These are phyloP conservation scores for Drosophila cracens DNA, from an alignment of 2,888 invertebrate genomes.

Conservation along the genomic window DNA sequence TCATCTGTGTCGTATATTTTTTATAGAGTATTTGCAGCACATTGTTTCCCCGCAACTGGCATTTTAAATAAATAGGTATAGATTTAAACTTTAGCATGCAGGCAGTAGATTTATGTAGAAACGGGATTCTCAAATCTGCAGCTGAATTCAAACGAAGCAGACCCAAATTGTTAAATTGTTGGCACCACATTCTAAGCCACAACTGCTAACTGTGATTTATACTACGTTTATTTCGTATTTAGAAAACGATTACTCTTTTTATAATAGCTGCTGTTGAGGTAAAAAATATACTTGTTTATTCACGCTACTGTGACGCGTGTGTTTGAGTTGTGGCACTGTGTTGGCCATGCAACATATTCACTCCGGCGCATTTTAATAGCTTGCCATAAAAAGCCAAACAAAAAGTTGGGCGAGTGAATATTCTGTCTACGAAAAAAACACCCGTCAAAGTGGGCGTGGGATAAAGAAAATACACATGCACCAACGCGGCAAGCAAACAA, in stretches of 20 bases:
- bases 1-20: neutral
- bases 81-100: conserved; percentile 12
- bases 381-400: conserved; percentile 35
- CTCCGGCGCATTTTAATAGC: conserved; percentile 62
- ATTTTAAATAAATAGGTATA: conserved; percentile 15
- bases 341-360: conserved; percentile 19
- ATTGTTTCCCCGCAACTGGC: neutral
- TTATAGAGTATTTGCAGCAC: neutral
- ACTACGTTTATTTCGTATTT: conserved; percentile 56
- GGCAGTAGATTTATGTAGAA: neutral
- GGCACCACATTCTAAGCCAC: conserved; percentile 16
- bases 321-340: neutral
- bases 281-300: conserved; percentile 22
- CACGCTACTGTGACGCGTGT: conserved; percentile 3
- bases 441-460: neutral
- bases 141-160: conserved; percentile 19
- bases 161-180: conserved; percentile 30
- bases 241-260: conserved; percentile 34
- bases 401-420: conserved; percentile 29
- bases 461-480: neutral
- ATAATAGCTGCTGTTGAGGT: conserved; percentile 30
- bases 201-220: conserved; percentile 52
- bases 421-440: neutral
- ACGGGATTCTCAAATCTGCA: conserved; percentile 34
- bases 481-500: neutral